Evolutionary conservation across 53 echinoderm and acorn worm species (phyloP), one percentile per base, ranked within the genome.

Genomic region (Apostichopus leukothele): DNA sequence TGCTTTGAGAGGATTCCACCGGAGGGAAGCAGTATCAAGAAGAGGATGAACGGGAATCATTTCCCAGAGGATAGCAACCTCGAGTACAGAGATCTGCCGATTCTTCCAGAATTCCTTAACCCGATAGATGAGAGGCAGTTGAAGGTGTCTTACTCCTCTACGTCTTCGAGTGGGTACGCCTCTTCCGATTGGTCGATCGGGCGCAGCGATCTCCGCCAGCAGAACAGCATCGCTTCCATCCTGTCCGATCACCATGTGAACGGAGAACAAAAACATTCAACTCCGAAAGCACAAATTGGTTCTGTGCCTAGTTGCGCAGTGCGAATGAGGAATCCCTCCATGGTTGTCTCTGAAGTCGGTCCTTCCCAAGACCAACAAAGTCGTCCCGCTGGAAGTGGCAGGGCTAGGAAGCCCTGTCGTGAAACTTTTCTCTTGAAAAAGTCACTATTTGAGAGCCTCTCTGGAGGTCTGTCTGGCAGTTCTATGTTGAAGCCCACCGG

Each of bases 371-470:
- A 77, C 50, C 22, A 63, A 63, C 16, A 13, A 3, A 63, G 63
- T 63, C 63, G 63, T 7, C 27, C 14, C 5, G 27, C 19, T 22
- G 60, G 60, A 22, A 61, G 39, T 59, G 26, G 14, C 60, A 57
- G 20, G n/a, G 19, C 84, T 57, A 14, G 26, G 60, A 84, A 54
- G 1, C 84, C 84, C 3, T 84, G 84, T 63, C 84, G 84, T 84
- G 84, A 84, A 26, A 84, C 84, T 1, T 84, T 84, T 5, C 61
- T 84, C 59, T 20, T 84, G 60, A 84, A 84, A 22, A 59, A 12
- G 25, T 63, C 59, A 22, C 84, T 84, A 16, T 84, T 84, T 60
- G 84, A 84, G 60, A 84, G 84, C 25, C 12, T 84, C 21, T 84
- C 84, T 63, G 63, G 63, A 53, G 19, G 50, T 18, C 4, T 19